These are phyloP conservation scores for Platyura marginata DNA, from an alignment of 1,140 invertebrate genomes.

Conservation along the genomic window DNA sequence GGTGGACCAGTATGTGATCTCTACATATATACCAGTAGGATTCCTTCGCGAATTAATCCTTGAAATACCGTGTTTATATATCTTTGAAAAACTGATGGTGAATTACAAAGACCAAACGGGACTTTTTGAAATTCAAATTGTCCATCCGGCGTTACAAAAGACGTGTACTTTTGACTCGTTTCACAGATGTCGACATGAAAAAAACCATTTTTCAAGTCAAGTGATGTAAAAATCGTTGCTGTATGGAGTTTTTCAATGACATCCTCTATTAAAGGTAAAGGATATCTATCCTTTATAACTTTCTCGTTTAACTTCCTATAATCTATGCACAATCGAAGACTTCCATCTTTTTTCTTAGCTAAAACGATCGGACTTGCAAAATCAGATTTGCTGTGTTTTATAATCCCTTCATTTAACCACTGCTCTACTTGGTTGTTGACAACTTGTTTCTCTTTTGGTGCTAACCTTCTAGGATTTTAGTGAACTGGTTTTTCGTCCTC, in stretches of 20 bases:
- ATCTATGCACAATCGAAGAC: slow-evolving; percentile 19
- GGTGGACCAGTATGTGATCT: too few species aligned
- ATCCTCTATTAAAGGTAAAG: slow-evolving; percentile 17
- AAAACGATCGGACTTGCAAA: slow-evolving; percentile 17
- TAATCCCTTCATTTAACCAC: slow-evolving; percentile 9
- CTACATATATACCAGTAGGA: slow-evolving; percentile 9
- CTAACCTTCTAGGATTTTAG: slow-evolving; percentile 11
- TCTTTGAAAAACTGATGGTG: slow-evolving; percentile 17
- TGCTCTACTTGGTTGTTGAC: slow-evolving; percentile 8
- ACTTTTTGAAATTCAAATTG: slow-evolving; percentile 9
- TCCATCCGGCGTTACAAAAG: slow-evolving; percentile 19
- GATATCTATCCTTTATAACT: slow-evolving; percentile 19
- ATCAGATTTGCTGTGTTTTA: slow-evolving; percentile 10
- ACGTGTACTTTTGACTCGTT: slow-evolving; percentile 16
- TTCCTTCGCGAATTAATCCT: slow-evolving; percentile 2
- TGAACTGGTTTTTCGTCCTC: slow-evolving; percentile 11
- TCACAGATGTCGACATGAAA: slow-evolving; percentile 19
- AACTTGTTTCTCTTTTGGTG: slow-evolving; percentile 5
- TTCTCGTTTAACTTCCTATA: slow-evolving; percentile 18
- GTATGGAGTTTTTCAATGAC: slow-evolving; percentile 10
- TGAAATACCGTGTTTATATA: slow-evolving; percentile 19
- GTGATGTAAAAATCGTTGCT: slow-evolving; percentile 16
- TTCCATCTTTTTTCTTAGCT: slow-evolving; percentile 18
- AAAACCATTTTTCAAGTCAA: slow-evolving; percentile 28
- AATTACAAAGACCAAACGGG: slow-evolving; percentile 14